phyloP scores from a whole-genome alignment of 2,113 vertebrate species.

The Heloderma charlesbogerti region DNA sequence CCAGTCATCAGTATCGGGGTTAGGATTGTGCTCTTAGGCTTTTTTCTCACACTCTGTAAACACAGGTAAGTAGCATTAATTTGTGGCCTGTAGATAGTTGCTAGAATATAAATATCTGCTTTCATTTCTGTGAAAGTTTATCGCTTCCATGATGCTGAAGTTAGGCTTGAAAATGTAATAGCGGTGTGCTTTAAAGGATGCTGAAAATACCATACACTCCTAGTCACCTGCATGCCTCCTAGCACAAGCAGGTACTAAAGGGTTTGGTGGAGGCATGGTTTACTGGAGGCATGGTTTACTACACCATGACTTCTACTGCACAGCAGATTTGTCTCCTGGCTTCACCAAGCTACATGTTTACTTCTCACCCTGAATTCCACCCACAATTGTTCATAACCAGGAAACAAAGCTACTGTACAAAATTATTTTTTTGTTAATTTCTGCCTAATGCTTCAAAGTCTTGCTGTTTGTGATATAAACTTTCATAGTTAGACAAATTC shows the following conservation, averaged over 20 bases:
- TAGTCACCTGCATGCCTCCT: neutral
- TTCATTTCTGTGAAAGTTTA: neutral
- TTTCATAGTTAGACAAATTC: constrained; percentile 60
- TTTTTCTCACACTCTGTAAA: neutral
- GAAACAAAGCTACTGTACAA: neutral
- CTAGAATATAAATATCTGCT: neutral
- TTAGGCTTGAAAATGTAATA: neutral
- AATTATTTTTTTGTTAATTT: neutral
- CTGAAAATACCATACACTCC: neutral
- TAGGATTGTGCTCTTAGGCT: neutral
- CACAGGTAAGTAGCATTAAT: neutral
- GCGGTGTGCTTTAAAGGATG: neutral
- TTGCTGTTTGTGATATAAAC: constrained; percentile 57
- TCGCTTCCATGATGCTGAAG: neutral
- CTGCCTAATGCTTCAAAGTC: constrained; percentile 7
- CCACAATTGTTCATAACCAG: neutral
- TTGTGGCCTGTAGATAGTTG: neutral
- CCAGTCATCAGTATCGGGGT: no score
- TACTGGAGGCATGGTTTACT: neutral
- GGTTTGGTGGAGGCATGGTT: neutral
- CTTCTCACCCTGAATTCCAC: neutral
- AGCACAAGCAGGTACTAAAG: neutral
- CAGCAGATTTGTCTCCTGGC: neutral
- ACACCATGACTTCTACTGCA: neutral
- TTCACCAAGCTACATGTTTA: neutral